Percentiles rank a stretch among this genome's conserved stretches.
phyloP scores from a whole-genome alignment of 2,888 invertebrate species.

The Drosophila subquinaria region DNA sequence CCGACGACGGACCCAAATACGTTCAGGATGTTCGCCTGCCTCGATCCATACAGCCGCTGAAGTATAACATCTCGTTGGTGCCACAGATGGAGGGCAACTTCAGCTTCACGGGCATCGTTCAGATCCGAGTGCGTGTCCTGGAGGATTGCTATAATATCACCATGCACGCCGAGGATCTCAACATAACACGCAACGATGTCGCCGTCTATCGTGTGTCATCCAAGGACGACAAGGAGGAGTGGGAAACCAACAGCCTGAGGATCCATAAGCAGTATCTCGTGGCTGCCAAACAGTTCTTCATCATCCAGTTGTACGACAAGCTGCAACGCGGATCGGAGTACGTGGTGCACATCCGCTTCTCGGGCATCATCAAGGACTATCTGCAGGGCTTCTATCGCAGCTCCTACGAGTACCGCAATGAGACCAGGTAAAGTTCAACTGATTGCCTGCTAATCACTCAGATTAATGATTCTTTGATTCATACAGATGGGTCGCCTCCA shows the following conservation, averaged over 20 bases:
- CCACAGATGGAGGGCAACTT: slow-evolving; percentile 93
- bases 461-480: not conserved
- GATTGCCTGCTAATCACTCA: not conserved
- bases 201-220: slow-evolving; percentile 83
- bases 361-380: slow-evolving; percentile 90
- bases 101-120: slow-evolving; percentile 91
- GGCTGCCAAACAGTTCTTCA: slow-evolving; percentile 89
- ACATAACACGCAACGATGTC: slow-evolving; percentile 88
- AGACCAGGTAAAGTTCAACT: slow-evolving; percentile 87
- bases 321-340: slow-evolving; percentile 88
- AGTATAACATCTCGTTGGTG: slow-evolving; percentile 89
- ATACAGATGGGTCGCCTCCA: slow-evolving; percentile 91
- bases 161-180: slow-evolving; percentile 91
- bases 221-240: slow-evolving; percentile 19
- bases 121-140: slow-evolving; percentile 88
- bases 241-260: slow-evolving; percentile 48
- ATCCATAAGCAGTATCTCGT: slow-evolving; percentile 87
- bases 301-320: slow-evolving; percentile 88
- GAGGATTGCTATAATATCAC: slow-evolving; percentile 88
- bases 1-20: slow-evolving; percentile 63
- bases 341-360: slow-evolving; percentile 89
- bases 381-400: slow-evolving; percentile 94
- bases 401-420: slow-evolving; percentile 90
- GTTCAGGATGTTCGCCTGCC: slow-evolving; percentile 90
- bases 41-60: slow-evolving; percentile 88